These are phyloP conservation scores for Orthochromis indermauri DNA, from an alignment of 2,113 vertebrate species.

Conservation along the genomic window DNA sequence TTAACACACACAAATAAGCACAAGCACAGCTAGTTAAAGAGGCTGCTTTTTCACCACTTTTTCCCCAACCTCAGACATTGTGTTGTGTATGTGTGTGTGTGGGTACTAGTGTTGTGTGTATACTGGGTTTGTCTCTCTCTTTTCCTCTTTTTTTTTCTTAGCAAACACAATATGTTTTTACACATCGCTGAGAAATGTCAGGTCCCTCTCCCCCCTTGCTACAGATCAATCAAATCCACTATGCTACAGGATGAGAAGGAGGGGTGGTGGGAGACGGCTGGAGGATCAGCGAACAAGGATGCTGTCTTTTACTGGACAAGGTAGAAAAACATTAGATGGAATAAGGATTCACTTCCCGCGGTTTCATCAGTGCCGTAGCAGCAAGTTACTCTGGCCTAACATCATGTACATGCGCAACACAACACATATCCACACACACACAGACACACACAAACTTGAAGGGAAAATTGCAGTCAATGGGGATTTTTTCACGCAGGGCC, in stretches of 20 bases:
- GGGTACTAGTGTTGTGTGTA: background rate
- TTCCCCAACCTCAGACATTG: background rate
- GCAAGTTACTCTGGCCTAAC: constrained; percentile 23
- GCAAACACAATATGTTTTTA: constrained; percentile 72
- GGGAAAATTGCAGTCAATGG: constrained; percentile 12
- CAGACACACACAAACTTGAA: background rate
- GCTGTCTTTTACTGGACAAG: constrained; percentile 23
- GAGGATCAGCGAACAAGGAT: constrained; percentile 11
- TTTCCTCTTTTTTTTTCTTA: constrained; percentile 12
- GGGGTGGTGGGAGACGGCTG: constrained; percentile 22
- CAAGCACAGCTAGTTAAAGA: background rate
- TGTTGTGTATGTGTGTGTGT: background rate
- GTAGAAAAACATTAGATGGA: constrained; percentile 19
- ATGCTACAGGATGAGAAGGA: constrained; percentile 35
- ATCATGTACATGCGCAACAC: constrained; percentile 12
- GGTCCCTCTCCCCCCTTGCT: constrained; percentile 43
- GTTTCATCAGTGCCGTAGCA: constrained; percentile 30
- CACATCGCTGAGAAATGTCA: constrained; percentile 73
- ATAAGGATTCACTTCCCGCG: constrained; percentile 43
- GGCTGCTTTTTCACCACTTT: background rate
- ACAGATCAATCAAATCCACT: constrained; percentile 67
- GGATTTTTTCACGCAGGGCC: constrained; percentile 35
- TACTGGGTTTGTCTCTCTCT: constrained; percentile 4
- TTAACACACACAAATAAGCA: background rate
- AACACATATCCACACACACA: constrained; percentile 6